A percentile compares a stretch with the other conserved stretches of the same genome.
Evolutionary conservation across 2,888 invertebrate species (phyloP).

Genomic region (Ectropis crepuscularia): DNA sequence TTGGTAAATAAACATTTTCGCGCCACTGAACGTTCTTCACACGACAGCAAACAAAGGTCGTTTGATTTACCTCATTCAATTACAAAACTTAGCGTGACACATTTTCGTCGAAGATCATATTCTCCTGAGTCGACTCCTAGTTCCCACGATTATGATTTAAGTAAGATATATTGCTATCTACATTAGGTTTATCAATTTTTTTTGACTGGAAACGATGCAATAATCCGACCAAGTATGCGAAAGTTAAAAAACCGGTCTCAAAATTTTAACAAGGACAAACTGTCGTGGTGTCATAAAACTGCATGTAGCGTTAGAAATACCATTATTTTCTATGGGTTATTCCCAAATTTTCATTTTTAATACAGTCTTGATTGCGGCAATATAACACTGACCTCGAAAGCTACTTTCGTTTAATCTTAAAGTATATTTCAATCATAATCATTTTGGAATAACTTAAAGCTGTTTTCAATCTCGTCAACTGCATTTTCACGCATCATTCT

Average conservation of each 20-base stretch:
- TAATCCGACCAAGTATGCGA: constrained; percentile 17
- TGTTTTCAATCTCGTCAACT: constrained; percentile 23
- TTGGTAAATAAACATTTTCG: constrained; percentile 65
- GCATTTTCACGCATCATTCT: constrained; percentile 15
- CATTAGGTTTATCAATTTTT: constrained; percentile 1
- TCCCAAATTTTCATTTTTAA: constrained; percentile 35
- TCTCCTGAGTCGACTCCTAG: constrained; percentile 21
- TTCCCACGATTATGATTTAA: background rate
- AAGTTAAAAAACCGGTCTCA: constrained; percentile 34
- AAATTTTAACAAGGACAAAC: constrained; percentile 37
- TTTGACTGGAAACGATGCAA: constrained; percentile 7
- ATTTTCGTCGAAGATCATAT: constrained; percentile 36
- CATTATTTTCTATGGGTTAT: constrained; percentile 30
- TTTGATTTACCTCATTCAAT: constrained; percentile 50
- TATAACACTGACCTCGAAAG: constrained; percentile 38
- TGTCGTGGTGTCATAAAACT: constrained; percentile 29
- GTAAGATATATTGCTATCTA: background rate
- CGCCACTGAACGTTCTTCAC: constrained; percentile 58
- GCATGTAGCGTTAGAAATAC: constrained; percentile 42
- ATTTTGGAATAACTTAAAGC: constrained; percentile 17
- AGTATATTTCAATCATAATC: constrained; percentile 28
- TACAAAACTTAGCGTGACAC: constrained; percentile 43
- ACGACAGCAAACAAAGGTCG: constrained; percentile 59
- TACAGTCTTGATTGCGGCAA: constrained; percentile 32
- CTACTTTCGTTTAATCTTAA: constrained; percentile 36